Evolutionary conservation across 2,797 vertebrate species (phyloP).

Genomic region (Ctenosaura bakeri): DNA sequence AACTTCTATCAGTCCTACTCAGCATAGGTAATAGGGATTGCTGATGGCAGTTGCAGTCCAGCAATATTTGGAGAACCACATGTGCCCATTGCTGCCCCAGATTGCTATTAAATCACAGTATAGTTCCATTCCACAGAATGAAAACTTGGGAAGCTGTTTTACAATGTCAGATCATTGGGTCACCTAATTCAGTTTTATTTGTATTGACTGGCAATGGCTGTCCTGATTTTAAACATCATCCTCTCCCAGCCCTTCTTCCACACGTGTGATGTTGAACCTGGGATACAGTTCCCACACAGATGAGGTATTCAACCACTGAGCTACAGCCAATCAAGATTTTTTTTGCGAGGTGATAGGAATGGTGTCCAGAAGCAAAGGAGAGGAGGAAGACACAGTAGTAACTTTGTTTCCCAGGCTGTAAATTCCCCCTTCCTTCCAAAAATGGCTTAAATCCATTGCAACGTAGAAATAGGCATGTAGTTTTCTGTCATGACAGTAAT

Average conservation of each 20-base stretch:
- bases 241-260: neutral
- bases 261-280: neutral
- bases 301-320: neutral
- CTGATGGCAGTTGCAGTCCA: too few species aligned
- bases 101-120: neutral
- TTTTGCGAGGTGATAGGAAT: neutral
- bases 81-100: neutral
- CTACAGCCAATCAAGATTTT: neutral
- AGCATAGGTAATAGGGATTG: too few species aligned
- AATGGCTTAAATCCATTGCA: neutral
- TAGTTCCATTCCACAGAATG: neutral
- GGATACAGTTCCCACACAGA: neutral
- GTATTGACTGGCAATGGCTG: neutral
- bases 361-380: neutral
- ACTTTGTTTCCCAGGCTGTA: neutral
- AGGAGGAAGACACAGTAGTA: too few species aligned
- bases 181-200: neutral
- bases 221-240: neutral
- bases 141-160: neutral
- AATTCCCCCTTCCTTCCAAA: neutral
- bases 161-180: neutral
- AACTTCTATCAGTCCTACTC: neutral
- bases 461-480: neutral
- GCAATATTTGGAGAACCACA: neutral
- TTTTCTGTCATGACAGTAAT: neutral